Evolutionary conservation across 2,113 vertebrate species (phyloP).

Genomic region (Oxyruncus cristatus): DNA sequence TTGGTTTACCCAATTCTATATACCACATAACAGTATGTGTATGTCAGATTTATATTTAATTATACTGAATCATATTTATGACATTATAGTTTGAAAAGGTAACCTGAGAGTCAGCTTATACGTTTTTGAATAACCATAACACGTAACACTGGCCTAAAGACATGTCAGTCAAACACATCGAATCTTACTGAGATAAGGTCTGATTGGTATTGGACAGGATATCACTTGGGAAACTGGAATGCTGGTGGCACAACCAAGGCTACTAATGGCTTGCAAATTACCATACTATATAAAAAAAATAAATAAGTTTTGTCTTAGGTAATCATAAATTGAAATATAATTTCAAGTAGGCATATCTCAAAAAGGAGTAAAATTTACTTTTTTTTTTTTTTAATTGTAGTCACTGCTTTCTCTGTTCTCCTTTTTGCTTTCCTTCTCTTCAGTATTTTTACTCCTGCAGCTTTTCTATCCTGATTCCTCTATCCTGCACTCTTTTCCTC

Average conservation of each 20-base stretch:
- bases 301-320: neutral
- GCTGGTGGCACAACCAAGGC: neutral
- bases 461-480: neutral
- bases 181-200: neutral
- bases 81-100: neutral
- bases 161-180: neutral
- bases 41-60: neutral
- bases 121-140: neutral
- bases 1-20: neutral
- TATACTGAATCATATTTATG: neutral
- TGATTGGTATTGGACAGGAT: neutral
- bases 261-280: neutral
- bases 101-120: neutral
- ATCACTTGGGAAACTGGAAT: neutral
- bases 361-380: neutral
- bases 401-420: neutral
- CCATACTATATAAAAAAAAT: neutral
- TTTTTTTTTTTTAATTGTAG: neutral
- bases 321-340: neutral
- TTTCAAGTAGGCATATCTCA: neutral
- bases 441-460: neutral
- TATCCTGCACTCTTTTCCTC: neutral
- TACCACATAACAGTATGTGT: neutral
- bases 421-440: neutral
- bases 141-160: neutral